Evolutionary conservation across 2,113 vertebrate genomes (phyloP), one percentile per base, ranked within the genome.

Genomic region (Pelvicachromis taeniatus): DNA sequence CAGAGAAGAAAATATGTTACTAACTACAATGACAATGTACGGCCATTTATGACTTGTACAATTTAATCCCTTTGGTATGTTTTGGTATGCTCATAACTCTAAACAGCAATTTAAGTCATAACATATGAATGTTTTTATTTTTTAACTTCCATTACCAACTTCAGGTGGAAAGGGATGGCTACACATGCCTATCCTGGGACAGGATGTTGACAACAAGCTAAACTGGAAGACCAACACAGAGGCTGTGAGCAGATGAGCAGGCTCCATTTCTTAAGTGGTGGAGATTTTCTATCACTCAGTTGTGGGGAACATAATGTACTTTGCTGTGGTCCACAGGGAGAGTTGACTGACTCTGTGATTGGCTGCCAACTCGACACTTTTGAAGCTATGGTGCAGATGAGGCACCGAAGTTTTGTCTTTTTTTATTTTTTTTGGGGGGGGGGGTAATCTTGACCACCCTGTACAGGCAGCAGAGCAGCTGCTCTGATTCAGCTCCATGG

Each of bases 401-500:
- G 63, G 2, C 12, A 68, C 61, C 59, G 12, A 38, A 21, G 6
- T 63, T 38, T 63, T 63, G 31, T 63, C 31, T 7, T 33, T 19
- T 9, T 58, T 9, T 2, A 12, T 7, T 58, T 58, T 58, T 19
- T 61, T 6, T 3, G 0, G n/a, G n/a, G n/a, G n/a, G n/a, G n/a
- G n/a, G n/a, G 2, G 5, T 38, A 35, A 63, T 35, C 10, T 35
- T 63, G 19, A 63, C 19, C 59, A 38, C 59, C 33, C 4, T 63
- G 33, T 10, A n/a, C 19, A 63, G 19, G 10, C 59, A 38, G 31
- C 59, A 7, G 59, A 63, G 19, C 19, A n/a, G 59, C 59, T 63
- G 38, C 59, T 63, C 59, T 63, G 19, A 63, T 63, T 63, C 33
- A 63, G 59, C 17, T 63, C 59, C 33, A 38, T 63, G 19, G 59